These are phyloP conservation scores for Enteromius anoplus DNA, from an alignment of 2,797 vertebrate genomes.

Conservation along the genomic window DNA sequence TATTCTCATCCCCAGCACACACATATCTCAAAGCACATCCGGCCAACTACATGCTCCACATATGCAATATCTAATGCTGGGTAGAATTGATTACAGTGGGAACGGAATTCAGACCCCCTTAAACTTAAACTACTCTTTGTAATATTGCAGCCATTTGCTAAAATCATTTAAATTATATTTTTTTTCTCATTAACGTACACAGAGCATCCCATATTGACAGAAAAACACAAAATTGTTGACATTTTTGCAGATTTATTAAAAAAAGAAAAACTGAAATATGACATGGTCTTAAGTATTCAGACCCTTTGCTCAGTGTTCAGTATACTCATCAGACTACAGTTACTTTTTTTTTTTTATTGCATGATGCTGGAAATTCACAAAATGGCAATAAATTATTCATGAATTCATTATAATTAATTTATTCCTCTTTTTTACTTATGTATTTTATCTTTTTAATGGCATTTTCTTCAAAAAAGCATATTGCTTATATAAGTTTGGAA, in stretches of 20 bases:
- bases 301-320: too few species aligned
- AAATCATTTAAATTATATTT: too few species aligned
- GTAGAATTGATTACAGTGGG: not conserved
- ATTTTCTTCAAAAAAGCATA: not conserved
- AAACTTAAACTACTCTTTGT: too few species aligned
- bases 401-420: not conserved
- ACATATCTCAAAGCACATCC: conserved; percentile 21
- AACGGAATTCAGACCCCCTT: too few species aligned
- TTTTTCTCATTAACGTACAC: too few species aligned
- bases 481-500: not conserved
- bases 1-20: conserved; percentile 20
- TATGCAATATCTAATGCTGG: not conserved
- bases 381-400: not conserved
- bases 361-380: not conserved
- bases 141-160: too few species aligned
- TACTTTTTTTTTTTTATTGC: not conserved
- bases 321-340: not conserved
- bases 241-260: too few species aligned
- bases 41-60: not conserved
- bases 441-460: not conserved
- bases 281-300: too few species aligned
- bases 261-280: too few species aligned
- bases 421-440: not conserved
- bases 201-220: too few species aligned
- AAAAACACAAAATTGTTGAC: too few species aligned